Evolutionary conservation across 2,797 vertebrate genomes (phyloP), one percentile per base, ranked within the genome.

Genomic region (Sebastes nivosus): DNA sequence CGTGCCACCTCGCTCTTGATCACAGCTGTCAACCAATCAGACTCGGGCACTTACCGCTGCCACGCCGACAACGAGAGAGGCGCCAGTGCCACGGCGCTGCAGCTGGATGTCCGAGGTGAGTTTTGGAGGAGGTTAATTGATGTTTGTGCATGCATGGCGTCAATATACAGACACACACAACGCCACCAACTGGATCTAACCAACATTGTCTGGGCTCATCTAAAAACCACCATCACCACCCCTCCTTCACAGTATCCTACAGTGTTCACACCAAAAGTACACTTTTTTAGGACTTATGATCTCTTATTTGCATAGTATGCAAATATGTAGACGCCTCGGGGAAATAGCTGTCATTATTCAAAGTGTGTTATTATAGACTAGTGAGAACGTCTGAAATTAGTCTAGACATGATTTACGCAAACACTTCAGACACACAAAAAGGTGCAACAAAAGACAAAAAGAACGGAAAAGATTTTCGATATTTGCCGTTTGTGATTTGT

Each of bases 41-140:
- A 99, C 90, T 97, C 97, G 6, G 98, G 98, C 79, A 90, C 88
- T 55, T 99, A 97, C 93, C 93, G 88, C 29, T 99, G 98, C 94
- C 92, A 95, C 34, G 97, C 95, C 86, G 92, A 89, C 87, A 99
- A 99, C 30, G 84, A 96, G 89, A 96, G 95, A 13, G 98, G 97
- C 72, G 87, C 77, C 83, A 96, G 95, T 80, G 93, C 89, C 61
- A 94, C 93, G 71, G 91, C 92, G 2, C 88, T 98, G 88, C 95
- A 95, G 89, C 96, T 99, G 89, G 95, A 97, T 80, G 96, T 99
- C 75, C 92, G 95, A 67, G 96, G 98, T 99, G 95, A 97, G 93
- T 70, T 14, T 42, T 65, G 10, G 27, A 30, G 12, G 6, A 1
- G 8, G 4, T 25, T 27, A n/a, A 54, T n/a, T 54, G 20, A n/a